Base-by-base conservation (phyloP, 2,888 invertebrate genomes). In the Mesorhabditis belari region DNA sequence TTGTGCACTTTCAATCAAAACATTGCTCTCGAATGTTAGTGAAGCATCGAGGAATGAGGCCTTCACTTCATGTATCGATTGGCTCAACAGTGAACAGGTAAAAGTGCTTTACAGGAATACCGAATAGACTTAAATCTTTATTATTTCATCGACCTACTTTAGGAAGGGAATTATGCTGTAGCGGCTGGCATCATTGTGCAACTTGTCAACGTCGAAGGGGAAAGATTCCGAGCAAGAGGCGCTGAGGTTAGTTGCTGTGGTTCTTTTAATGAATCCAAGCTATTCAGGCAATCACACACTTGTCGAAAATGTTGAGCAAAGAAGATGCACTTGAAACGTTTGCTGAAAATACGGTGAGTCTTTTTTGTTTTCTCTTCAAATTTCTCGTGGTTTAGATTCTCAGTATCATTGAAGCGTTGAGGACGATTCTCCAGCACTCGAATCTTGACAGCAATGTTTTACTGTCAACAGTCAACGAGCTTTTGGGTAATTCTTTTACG, bases 1-100 rank as follows among this genome's bases (percentile, higher is more conserved):
- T 49, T 87, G 88, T 17, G 89, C 90, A 0, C 84, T 85, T 27
- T 88, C 89, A 62, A 84, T 94, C 17, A 88, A 88, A 71, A 82
- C 86, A 2, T 84, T 93, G 82, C 81, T 94, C 19, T 78, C 75
- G 58, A 79, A 80, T 65, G 80, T 76, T 19, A 67, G 70, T 25
- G 66, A 61, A 0, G 53, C 67, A 3, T 61, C 69, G 4, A 63
- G 69, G 56, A 65, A 67, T 35, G 76, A 79, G 24, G 65, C 66
- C 5, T 71, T 67, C 25, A 55, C 71, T 54, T 72, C 70, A 3
- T 63, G 69, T 9, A 69, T 62, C 21, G 76, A 79, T 53, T 79
- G 78, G 79, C 56, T 79, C 51, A 60, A 63, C 49, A 58, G 70
- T 5, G 65, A 70, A 26, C 73, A 75, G 58, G 71, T 63, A 50